These are phyloP conservation scores for Drosophila maculinotata DNA, from an alignment of 2,888 invertebrate genomes.

Conservation along the genomic window DNA sequence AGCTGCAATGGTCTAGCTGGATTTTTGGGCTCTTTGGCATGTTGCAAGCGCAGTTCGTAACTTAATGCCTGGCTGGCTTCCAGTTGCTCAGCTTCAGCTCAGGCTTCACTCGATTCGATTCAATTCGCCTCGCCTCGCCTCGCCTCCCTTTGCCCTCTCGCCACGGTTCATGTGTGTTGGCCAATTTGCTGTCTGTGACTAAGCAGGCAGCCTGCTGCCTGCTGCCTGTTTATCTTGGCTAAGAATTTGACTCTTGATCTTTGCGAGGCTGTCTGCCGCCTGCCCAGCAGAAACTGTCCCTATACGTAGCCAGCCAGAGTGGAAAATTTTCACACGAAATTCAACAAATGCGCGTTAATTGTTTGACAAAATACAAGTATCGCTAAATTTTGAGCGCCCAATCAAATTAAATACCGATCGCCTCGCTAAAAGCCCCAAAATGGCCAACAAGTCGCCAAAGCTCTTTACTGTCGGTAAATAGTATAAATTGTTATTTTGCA, in stretches of 20 bases:
- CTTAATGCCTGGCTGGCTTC: constrained; percentile 68
- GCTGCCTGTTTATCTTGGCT: constrained; percentile 62
- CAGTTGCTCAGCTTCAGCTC: constrained; percentile 39
- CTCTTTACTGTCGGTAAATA: not conserved
- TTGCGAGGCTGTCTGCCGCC: constrained; percentile 20
- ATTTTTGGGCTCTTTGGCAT: constrained; percentile 29
- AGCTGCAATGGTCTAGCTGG: constrained; percentile 21
- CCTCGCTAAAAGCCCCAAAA: constrained; percentile 9
- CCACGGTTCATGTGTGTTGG: constrained; percentile 49
- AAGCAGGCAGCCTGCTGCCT: constrained; percentile 29
- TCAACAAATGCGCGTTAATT: constrained; percentile 72
- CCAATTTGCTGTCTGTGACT: constrained; percentile 64
- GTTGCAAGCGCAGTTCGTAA: constrained; percentile 63
- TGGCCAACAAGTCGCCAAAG: constrained; percentile 1
- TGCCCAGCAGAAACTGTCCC: constrained; percentile 29
- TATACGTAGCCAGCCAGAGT: constrained; percentile 26
- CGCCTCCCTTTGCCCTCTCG: not conserved
- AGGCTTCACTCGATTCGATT: constrained; percentile 29
- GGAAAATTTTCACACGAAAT: constrained; percentile 76
- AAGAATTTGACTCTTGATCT: constrained; percentile 77
- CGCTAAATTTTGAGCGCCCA: constrained; percentile 19
- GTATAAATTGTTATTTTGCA: constrained; percentile 8
- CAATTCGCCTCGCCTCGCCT: constrained; percentile 17
- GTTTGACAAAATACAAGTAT: constrained; percentile 58
- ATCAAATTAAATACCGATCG: constrained; percentile 29